Conservation (phyloP, 2,113 vertebrate genomes). For the Fulmarus glacialis region DNA sequence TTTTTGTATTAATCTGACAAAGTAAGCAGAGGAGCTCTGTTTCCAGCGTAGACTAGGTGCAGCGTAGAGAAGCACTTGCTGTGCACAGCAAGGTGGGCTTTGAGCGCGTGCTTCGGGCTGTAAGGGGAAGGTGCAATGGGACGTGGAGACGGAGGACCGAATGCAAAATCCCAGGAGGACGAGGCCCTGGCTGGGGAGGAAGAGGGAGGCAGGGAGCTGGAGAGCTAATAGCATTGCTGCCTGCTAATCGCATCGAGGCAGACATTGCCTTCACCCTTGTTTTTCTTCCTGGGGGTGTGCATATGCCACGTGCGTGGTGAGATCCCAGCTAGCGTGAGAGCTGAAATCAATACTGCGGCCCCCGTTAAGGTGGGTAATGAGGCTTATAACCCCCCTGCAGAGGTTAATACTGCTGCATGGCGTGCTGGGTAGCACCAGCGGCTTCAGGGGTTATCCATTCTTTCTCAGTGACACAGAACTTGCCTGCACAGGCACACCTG, state of each 20-base stretch:
- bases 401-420: background rate
- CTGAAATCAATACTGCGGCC: background rate
- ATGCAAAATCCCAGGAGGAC: background rate
- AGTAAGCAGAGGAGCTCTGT: background rate
- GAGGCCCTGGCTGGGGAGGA: background rate
- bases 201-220: background rate
- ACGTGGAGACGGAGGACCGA: accelerated
- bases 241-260: background rate
- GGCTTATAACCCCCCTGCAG: background rate
- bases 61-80: accelerated
- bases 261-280: background rate
- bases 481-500: background rate
- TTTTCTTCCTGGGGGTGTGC: background rate
- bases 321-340: background rate
- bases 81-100: background rate
- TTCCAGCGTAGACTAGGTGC: background rate
- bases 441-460: background rate
- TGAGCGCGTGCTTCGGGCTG: background rate
- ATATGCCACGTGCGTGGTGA: accelerated
- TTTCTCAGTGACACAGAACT: background rate
- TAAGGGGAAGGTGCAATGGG: background rate
- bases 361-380: background rate
- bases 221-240: background rate
- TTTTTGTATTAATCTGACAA: background rate
- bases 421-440: background rate